Evolutionary conservation across 1,140 invertebrate genomes (phyloP).

Genomic region (Cotesia vestalis): DNA sequence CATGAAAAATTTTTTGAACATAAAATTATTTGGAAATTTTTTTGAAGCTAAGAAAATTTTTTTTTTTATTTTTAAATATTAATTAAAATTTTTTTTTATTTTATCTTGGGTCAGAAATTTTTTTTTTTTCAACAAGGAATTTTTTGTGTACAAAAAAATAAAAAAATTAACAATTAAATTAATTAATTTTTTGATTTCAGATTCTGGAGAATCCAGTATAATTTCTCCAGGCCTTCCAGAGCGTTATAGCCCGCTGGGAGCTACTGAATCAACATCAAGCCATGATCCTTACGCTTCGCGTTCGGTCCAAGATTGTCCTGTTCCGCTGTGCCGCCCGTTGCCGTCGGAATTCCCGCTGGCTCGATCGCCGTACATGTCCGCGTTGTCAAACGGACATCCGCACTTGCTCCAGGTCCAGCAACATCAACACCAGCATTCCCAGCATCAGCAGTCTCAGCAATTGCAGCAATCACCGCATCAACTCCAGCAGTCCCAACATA

Average conservation of each 20-base stretch:
- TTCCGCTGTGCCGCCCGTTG: slow-evolving; percentile 58
- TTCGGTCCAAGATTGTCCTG: slow-evolving; percentile 58
- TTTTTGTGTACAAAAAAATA: not conserved
- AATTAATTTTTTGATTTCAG: slow-evolving; percentile 43
- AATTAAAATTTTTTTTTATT: too few species aligned
- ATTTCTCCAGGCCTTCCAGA: slow-evolving; percentile 64
- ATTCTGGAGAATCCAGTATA: slow-evolving; percentile 63
- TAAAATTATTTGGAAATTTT: too few species aligned
- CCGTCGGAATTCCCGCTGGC: slow-evolving; percentile 57
- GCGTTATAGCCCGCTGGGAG: slow-evolving; percentile 61
- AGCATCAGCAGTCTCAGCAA: slow-evolving; percentile 40
- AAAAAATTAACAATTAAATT: not conserved
- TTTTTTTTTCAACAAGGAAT: not conserved
- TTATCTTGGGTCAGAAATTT: not conserved
- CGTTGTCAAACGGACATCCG: slow-evolving; percentile 60
- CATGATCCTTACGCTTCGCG: slow-evolving; percentile 60
- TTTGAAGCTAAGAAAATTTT: too few species aligned
- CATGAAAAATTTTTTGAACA: too few species aligned
- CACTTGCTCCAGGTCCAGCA: slow-evolving; percentile 58
- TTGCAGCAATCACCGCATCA: slow-evolving; percentile 50
- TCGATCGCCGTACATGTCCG: slow-evolving; percentile 60
- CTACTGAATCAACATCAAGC: slow-evolving; percentile 58
- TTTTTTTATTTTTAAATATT: too few species aligned
- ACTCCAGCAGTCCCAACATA: slow-evolving; percentile 51
- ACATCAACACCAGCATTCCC: slow-evolving; percentile 49